Base-by-base conservation (phyloP, 2,797 vertebrate species). In the Paguma larvata region DNA sequence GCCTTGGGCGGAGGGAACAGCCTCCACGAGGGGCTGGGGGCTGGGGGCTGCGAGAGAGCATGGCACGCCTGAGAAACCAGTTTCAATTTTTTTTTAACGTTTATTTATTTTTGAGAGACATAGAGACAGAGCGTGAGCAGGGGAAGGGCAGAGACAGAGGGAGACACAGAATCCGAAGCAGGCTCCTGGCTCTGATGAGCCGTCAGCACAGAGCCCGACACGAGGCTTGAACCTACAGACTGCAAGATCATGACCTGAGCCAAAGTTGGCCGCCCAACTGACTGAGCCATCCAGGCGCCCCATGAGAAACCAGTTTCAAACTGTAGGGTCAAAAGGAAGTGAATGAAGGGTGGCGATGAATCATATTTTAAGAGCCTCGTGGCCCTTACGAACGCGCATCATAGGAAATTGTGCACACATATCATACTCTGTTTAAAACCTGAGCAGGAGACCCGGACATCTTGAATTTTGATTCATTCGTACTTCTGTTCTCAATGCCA, bases 11-110 rank as follows among this genome's bases (percentile, higher is more conserved):
- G 63, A 77, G 27, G 32, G 9, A 68, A 25, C 25, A 78, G 67
- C n/a, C 89, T 30, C 2, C 2, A 0, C 2, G 16, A 34, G 25
- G 53, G 23, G 1, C 25, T 2, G 0, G 6, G 13, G 19, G 32
- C 3, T 34, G 34, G 19, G 56, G 38, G 38, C 38, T 38, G 38
- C 38, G 38, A 41, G 30, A 48, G 7, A 25, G 3, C 4, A 1
- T 5, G 44, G 75, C 46, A 10, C 9, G 27, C 10, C 30, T 6
- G 5, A 51, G 56, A 75, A 90, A 68, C 34, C 5, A 3, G 46
- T 9, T 82, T 83, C 53, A 27, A 25, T 38, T 38, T 38, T 38
- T 38, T 38, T 38, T 38, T 2, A 38, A 38, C 38, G 38, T 38
- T 38, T 38, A 38, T 38, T 38, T 38, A 38, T 38, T 38, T 38